These are phyloP conservation scores for Athene cunicularia DNA, from an alignment of 2,113 vertebrate species.

Conservation along the genomic window DNA sequence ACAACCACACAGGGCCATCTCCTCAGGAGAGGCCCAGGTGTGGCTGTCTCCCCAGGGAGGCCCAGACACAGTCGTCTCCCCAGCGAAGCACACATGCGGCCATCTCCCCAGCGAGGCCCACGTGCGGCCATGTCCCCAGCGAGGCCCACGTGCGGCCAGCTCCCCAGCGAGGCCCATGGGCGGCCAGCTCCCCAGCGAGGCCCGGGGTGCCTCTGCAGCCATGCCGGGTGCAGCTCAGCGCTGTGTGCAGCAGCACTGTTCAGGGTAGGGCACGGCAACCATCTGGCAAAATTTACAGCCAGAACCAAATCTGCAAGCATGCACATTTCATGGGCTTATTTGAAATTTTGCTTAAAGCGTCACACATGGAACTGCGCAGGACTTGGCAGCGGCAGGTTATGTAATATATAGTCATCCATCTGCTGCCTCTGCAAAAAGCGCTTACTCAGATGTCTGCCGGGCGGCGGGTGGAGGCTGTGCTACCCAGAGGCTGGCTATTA, in stretches of 20 bases:
- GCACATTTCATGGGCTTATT: background rate
- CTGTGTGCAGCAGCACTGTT: rapidly evolving
- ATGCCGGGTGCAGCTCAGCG: rapidly evolving
- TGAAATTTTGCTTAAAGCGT: background rate
- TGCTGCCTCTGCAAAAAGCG: background rate
- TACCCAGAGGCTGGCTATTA: conserved; percentile 1
- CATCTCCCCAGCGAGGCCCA: background rate
- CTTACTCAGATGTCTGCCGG: background rate
- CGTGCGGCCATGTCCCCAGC: rapidly evolving
- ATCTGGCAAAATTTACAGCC: background rate
- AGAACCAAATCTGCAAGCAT: background rate
- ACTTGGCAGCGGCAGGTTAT: background rate
- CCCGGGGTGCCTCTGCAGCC: background rate
- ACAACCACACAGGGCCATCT: rapidly evolving
- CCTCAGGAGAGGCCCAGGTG: background rate
- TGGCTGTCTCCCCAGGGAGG: too few relatives aligned
- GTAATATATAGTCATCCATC: background rate
- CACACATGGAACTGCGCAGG: background rate
- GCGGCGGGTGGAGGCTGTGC: background rate
- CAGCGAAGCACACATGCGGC: background rate
- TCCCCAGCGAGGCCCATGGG: background rate
- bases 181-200: rapidly evolving
- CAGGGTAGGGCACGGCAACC: rapidly evolving
- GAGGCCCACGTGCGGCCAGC: background rate
- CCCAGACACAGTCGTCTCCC: rapidly evolving